These are phyloP conservation scores for Heliconius melpomene DNA, from an alignment of 1,140 invertebrate species.

Conservation along the genomic window DNA sequence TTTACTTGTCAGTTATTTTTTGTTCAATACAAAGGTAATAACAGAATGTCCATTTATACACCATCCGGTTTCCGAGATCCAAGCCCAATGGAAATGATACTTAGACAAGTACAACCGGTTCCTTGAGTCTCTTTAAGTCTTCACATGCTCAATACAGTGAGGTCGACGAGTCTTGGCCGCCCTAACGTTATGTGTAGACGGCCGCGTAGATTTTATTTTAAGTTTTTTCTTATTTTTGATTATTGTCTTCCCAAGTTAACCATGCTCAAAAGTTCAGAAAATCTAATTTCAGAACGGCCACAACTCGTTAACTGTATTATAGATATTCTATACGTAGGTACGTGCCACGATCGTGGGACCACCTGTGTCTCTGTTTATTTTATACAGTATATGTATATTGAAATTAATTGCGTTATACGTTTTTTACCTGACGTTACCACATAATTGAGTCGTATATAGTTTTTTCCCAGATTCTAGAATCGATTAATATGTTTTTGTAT, in stretches of 20 bases:
- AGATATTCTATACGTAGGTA: background rate
- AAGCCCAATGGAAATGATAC: conserved; percentile 39
- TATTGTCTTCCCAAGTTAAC: too few species aligned
- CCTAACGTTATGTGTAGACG: too few species aligned
- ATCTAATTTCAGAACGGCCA: too few species aligned
- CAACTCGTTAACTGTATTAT: too few species aligned
- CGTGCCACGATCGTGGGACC: conserved; percentile 21
- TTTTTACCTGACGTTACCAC: background rate
- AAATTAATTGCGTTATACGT: conserved; percentile 17
- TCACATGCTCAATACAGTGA: background rate
- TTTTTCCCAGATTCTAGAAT: background rate
- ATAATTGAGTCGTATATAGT: background rate
- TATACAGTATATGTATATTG: background rate
- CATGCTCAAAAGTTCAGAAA: too few species aligned
- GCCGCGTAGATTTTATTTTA: too few species aligned
- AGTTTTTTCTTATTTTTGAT: too few species aligned
- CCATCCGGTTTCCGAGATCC: conserved; percentile 40
- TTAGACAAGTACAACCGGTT: conserved; percentile 36
- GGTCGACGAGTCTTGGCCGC: too few species aligned
- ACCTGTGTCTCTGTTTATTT: conserved; percentile 16
- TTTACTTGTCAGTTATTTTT: conserved; percentile 3
- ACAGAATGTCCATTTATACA: conserved; percentile 29
- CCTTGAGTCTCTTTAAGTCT: conserved; percentile 19
- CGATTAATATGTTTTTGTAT: background rate
- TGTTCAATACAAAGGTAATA: conserved; percentile 30